Conservation (phyloP, 2,888 invertebrate species). For the Polyommatus icarus region DNA sequence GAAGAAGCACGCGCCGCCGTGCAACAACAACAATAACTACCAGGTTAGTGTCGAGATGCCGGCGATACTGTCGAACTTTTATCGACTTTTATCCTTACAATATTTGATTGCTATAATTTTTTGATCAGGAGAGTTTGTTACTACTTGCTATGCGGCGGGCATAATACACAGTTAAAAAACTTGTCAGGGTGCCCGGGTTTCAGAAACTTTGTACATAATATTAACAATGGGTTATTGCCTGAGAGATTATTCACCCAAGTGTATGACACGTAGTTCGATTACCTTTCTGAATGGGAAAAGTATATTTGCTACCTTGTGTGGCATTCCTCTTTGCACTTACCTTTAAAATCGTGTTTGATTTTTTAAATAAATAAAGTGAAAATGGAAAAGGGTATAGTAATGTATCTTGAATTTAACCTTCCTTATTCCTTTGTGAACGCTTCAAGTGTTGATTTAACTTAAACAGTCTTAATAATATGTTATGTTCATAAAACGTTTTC, state of each 20-base stretch:
- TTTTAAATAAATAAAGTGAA: not conserved
- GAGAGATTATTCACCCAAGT: not conserved
- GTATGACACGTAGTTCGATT: not conserved
- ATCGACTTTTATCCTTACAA: no score
- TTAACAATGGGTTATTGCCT: constrained; percentile 47
- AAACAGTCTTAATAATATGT: not conserved
- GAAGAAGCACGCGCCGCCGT: constrained; percentile 62
- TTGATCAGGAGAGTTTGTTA: no score
- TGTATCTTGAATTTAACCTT: not conserved
- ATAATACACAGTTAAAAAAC: not conserved
- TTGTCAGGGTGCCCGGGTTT: not conserved
- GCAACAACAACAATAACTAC: constrained; percentile 73
- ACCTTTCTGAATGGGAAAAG: not conserved
- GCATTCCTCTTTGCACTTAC: not conserved
- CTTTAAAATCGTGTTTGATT: not conserved
- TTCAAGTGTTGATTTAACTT: not conserved
- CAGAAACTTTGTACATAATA: not conserved
- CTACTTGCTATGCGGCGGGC: no score
- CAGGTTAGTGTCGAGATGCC: constrained; percentile 53
- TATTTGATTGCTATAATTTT: no score
- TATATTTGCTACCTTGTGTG: not conserved
- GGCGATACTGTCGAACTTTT: no score
- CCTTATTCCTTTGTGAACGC: not conserved
- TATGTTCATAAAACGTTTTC: not conserved
- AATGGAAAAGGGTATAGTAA: not conserved